These are phyloP conservation scores for Platyrinchus mystaceus DNA, from an alignment of 2,797 vertebrate species.

Conservation along the genomic window DNA sequence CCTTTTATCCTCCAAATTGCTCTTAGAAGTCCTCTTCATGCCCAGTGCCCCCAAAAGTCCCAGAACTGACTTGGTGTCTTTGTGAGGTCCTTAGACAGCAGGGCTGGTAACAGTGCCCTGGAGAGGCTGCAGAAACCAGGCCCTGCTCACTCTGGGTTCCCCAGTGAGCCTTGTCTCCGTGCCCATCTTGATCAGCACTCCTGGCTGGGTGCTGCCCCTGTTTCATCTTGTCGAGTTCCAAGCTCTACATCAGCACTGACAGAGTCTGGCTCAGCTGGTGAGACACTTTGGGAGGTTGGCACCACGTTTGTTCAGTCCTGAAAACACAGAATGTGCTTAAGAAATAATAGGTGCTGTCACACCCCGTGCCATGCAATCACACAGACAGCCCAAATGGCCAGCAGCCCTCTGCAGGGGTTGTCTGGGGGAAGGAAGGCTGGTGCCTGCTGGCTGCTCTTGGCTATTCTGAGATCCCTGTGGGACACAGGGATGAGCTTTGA, in stretches of 20 bases:
- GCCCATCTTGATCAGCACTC: conserved; percentile 29
- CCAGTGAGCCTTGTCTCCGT: not conserved
- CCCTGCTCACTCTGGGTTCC: not conserved
- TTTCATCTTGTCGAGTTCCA: not conserved
- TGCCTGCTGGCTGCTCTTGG: not conserved
- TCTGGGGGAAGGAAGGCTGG: not conserved
- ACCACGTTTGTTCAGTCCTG: not conserved
- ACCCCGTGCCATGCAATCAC: not conserved
- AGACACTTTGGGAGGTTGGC: not conserved
- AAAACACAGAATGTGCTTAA: not conserved
- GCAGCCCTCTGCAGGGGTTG: not conserved
- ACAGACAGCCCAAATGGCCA: not conserved
- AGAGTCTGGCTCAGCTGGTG: not conserved
- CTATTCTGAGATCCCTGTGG: not conserved
- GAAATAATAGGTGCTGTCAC: not conserved
- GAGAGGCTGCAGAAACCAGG: not conserved
- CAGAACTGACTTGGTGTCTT: not conserved
- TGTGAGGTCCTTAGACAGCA: not conserved
- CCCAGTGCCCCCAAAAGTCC: not conserved
- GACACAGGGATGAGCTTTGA: not conserved
- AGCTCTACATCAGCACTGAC: not conserved
- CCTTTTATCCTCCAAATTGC: not conserved
- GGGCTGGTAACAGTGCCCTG: not conserved
- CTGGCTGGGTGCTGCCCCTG: not conserved
- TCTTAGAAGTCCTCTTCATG: not conserved